Evolutionary conservation across 2,888 invertebrate genomes (phyloP), one percentile per base, ranked within the genome.

Genomic region (Seladonia tumulorum): DNA sequence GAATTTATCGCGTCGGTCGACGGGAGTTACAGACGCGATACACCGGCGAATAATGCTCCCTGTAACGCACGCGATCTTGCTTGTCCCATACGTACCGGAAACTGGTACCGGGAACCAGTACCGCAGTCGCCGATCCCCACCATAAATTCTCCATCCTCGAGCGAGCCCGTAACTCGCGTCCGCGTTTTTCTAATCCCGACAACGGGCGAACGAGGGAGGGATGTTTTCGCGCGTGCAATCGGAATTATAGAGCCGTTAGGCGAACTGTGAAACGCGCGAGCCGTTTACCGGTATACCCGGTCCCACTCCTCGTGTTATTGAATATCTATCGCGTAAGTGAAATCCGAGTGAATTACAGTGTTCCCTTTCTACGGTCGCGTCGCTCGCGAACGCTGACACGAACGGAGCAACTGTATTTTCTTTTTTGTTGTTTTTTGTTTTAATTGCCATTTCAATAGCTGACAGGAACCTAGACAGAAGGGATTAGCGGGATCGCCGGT

Each of bases 21-120:
- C 49, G 71, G 71, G 76, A 82, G 74, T 75, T 79, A 75, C 77
- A 72, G 82, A 71, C 70, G 75, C 75, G 72, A 79, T 77, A 72
- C 79, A 60, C 53, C 39, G 2, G 47, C 70, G 81, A 76, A 81
- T 76, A 81, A 71, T 57, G 76, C 80, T 70, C 70, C 68, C 60
- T 70, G 68, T 45, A 72, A 77, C 73, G 82, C 82, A 82, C 82
- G 81, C 81, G 75, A 82, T 78, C 77, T 57, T 73, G 39, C 73
- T 73, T 42, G 49, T 76, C 81, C 42, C 71, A 53, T 29, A 45
- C 42, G 70, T 70, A 66, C 74, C 63, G 16, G 57, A 45, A 42
- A 53, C 42, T 53, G 68, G 79, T 66, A 49, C 53, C 22, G 18
- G 16, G 57, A 63, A 35, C 66, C 45, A 25, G 79, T 71, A 73